phyloP scores from a whole-genome alignment of 2,113 vertebrate species.

The Naja naja region DNA sequence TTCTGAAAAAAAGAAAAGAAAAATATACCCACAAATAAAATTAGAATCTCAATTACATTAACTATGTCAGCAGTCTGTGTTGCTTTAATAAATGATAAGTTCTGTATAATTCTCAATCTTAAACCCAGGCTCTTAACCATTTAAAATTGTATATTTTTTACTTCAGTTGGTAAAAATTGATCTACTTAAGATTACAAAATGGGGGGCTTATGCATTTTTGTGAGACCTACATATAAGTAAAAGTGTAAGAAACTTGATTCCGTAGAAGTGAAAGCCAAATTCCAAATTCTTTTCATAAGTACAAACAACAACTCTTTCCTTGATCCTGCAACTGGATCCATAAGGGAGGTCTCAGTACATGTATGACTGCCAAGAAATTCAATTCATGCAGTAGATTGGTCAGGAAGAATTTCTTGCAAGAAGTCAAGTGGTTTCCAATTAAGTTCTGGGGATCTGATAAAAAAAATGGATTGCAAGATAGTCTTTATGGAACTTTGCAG shows the following conservation, averaged over 20 bases:
- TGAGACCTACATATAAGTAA: not conserved
- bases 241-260: not conserved
- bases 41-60: not conserved
- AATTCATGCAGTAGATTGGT: slow-evolving; percentile 10
- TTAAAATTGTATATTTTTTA: not conserved
- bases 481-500: not conserved
- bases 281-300: not conserved
- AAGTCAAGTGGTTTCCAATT: not conserved
- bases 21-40: not conserved
- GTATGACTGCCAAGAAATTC: not conserved
- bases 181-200: not conserved
- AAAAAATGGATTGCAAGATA: not conserved
- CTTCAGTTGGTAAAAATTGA: not conserved
- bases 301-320: not conserved
- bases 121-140: not conserved
- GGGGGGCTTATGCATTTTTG: not conserved
- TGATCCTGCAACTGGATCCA: slow-evolving; percentile 14
- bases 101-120: not conserved
- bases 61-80: not conserved
- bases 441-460: not conserved
- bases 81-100: not conserved
- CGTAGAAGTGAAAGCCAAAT: not conserved
- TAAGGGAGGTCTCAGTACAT: not conserved
- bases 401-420: slow-evolving; percentile 5
- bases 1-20: not conserved